These are phyloP conservation scores for Phlogophora meticulosa DNA, from an alignment of 2,888 invertebrate species.

Conservation along the genomic window DNA sequence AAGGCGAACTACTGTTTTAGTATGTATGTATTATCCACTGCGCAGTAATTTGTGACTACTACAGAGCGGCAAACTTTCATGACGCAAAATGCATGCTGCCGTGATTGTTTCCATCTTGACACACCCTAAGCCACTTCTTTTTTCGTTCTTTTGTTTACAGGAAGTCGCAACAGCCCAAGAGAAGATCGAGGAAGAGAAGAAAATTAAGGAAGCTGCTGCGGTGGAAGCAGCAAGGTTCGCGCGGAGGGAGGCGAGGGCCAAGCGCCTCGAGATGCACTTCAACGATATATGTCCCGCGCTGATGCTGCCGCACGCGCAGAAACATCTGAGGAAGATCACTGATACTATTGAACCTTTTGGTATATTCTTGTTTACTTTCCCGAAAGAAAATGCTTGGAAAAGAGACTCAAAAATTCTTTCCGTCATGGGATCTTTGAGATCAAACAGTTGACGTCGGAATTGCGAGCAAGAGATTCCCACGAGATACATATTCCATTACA, in stretches of 20 bases:
- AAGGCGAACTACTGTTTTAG: too few relatives aligned
- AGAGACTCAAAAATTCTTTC: too few relatives aligned
- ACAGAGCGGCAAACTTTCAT: too few relatives aligned
- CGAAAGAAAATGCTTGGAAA: not conserved
- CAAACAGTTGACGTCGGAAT: too few relatives aligned
- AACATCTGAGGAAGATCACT: constrained; percentile 82
- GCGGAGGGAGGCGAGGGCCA: constrained; percentile 88
- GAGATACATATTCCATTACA: too few relatives aligned
- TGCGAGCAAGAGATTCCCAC: too few relatives aligned
- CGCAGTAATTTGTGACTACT: too few relatives aligned
- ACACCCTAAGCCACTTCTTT: not conserved
- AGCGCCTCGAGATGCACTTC: constrained; percentile 88
- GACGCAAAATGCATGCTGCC: too few relatives aligned
- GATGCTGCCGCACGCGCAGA: constrained; percentile 90
- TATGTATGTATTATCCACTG: too few relatives aligned
- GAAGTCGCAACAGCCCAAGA: constrained; percentile 79
- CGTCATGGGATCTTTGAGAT: too few relatives aligned
- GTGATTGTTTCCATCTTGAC: too few relatives aligned
- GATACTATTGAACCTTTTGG: constrained; percentile 84
- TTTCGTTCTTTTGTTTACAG: constrained; percentile 62
- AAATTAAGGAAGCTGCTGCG: constrained; percentile 81
- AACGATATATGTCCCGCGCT: constrained; percentile 87
- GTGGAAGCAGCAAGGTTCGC: constrained; percentile 86
- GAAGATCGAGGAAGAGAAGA: constrained; percentile 75
- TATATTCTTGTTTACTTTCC: constrained; percentile 50